phyloP scores from a whole-genome alignment of 1,140 invertebrate species.

The Dendrolimus punctatus region DNA sequence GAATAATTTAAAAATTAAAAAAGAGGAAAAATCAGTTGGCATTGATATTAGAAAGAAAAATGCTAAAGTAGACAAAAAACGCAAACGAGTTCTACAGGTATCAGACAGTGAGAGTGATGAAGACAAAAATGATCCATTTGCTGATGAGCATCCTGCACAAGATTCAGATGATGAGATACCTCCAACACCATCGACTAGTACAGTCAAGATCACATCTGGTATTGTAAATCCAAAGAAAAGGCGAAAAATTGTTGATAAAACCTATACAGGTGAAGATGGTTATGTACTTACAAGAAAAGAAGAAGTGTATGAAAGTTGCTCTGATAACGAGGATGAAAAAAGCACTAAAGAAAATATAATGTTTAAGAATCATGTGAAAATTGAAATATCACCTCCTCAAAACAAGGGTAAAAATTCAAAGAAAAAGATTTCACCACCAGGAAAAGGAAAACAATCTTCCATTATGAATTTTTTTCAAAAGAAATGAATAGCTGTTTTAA shows the following conservation, averaged over 20 bases:
- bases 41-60: slow-evolving; percentile 39
- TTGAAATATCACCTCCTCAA: slow-evolving; percentile 31
- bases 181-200: slow-evolving; percentile 46
- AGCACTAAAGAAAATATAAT: slow-evolving; percentile 17
- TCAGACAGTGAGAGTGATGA: slow-evolving; percentile 62
- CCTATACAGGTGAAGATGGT: slow-evolving; percentile 59
- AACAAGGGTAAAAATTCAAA: slow-evolving; percentile 30
- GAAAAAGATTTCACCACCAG: slow-evolving; percentile 49
- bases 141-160: slow-evolving; percentile 19
- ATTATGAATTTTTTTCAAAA: slow-evolving; percentile 57
- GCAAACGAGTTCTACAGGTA: slow-evolving; percentile 53
- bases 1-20: slow-evolving; percentile 10
- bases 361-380: slow-evolving; percentile 19
- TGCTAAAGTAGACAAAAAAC: slow-evolving; percentile 56
- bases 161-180: slow-evolving; percentile 65
- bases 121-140: slow-evolving; percentile 48
- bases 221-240: slow-evolving; percentile 57
- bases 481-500: slow-evolving; percentile 22
- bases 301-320: slow-evolving; percentile 62
- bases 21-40: slow-evolving; percentile 12
- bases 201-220: slow-evolving; percentile 54
- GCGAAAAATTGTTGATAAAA: slow-evolving; percentile 61
- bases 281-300: slow-evolving; percentile 60
- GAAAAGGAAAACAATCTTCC: slow-evolving; percentile 56
- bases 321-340: slow-evolving; percentile 47